Base-by-base conservation (phyloP, 2,113 vertebrate genomes). In the Procapra przewalskii region DNA sequence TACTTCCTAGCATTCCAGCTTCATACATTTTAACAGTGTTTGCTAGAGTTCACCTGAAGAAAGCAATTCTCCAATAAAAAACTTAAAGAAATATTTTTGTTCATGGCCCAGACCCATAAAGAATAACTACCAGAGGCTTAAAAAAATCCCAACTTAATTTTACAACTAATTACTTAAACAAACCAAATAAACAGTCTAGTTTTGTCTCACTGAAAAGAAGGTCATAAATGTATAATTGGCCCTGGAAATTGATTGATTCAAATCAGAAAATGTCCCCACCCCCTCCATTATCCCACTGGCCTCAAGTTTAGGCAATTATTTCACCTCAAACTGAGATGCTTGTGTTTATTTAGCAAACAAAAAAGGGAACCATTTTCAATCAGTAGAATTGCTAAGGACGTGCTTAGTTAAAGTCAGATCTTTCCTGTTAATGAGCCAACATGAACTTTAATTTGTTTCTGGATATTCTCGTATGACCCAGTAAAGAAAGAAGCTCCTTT, bases 61-160 rank as follows among this genome's bases (percentile, higher is more conserved):
- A 98, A 98, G 96, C 91, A 97, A 98, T 98, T 98, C 96, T 98
- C 98, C 98, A 98, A 97, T 98, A 93, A 98, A 98, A 97, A 97
- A 92, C 96, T 98, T 98, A 99, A 97, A 98, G 98, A 99, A 99
- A 99, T 99, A 99, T 99, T 99, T 99, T 98, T 98, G 89, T 97
- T 99, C 98, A 96, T 85, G 92, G 93, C 96, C 96, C 97, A 99
- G 98, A 98, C 98, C 45, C 92, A 98, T 99, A 98, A 99, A 99
- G 98, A 98, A 95, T 98, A 98, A 98, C 97, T 98, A 97, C 97
- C 96, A 92, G 94, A 98, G 95, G 94, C 64, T 98, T 96, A 98
- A 96, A 93, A 62, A 96, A 97, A 85, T 92, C 90, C 40, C 55
- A 83, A 48, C 93, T 77, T 98, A 97, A 98, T 98, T 98, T 99